Percentiles rank a stretch among this genome's conserved stretches.
These are phyloP conservation scores for Passer domesticus DNA, from an alignment of 2,113 vertebrate genomes.

Conservation along the genomic window DNA sequence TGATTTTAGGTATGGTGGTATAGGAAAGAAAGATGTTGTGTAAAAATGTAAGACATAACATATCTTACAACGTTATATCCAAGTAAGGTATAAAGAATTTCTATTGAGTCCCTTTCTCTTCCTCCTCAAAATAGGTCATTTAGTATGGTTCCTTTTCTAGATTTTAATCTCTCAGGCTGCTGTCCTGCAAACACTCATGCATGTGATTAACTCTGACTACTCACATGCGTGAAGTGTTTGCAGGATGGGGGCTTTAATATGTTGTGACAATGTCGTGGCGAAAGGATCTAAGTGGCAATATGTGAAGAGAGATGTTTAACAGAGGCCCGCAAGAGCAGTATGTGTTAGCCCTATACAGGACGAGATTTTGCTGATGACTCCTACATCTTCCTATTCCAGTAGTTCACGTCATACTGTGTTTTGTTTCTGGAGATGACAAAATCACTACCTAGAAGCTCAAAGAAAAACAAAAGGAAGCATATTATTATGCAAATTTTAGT, in stretches of 20 bases:
- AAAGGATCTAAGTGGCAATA: slow-evolving; percentile 7
- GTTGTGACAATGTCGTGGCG: slow-evolving; percentile 18
- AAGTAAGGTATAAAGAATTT: not conserved
- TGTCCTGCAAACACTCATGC: slow-evolving; percentile 34
- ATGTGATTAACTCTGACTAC: slow-evolving; percentile 58
- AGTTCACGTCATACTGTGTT: not conserved
- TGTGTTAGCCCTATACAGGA: not conserved
- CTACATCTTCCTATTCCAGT: not conserved
- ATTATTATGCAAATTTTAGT: not conserved
- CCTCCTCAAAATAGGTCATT: not conserved
- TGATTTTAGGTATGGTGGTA: not conserved
- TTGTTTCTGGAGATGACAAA: not conserved
- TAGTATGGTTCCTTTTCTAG: not conserved
- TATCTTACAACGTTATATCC: not conserved
- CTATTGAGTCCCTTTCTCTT: not conserved
- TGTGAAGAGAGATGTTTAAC: not conserved
- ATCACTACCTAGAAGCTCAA: not conserved
- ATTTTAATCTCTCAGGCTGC: slow-evolving; percentile 1
- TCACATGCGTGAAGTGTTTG: not conserved
- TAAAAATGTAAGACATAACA: not conserved
- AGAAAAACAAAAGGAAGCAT: not conserved
- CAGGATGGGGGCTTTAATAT: slow-evolving; percentile 33
- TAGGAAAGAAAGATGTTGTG: not conserved
- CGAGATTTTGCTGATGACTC: not conserved
- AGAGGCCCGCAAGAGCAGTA: not conserved